Evolutionary conservation across 2,113 vertebrate species (phyloP).

Genomic region (Hippolais icterina): DNA sequence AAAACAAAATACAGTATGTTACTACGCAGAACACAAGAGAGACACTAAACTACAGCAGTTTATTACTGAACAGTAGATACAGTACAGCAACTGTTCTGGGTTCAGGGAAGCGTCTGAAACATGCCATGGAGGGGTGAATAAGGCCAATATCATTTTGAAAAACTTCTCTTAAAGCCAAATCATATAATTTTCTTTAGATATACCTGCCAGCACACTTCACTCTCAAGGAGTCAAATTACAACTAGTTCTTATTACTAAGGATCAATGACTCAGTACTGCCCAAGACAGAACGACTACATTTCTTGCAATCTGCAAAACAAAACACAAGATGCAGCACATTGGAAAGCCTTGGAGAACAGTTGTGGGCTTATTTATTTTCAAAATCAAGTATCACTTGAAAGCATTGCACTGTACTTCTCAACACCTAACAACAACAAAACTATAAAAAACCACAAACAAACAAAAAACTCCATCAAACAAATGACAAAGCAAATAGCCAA

Average conservation of each 20-base stretch:
- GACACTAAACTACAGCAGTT: not conserved
- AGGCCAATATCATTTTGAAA: not conserved
- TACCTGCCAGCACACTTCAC: not conserved
- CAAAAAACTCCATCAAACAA: not conserved
- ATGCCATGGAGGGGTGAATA: not conserved
- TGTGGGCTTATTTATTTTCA: not conserved
- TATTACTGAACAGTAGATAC: not conserved
- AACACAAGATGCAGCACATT: not conserved
- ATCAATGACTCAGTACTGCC: not conserved
- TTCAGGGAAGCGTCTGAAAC: not conserved
- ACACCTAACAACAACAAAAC: not conserved
- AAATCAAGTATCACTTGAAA: not conserved
- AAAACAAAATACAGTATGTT: not conserved
- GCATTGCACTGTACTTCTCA: not conserved
- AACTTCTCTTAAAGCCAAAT: not conserved
- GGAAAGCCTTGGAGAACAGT: not conserved
- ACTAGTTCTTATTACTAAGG: not conserved
- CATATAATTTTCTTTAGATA: not conserved
- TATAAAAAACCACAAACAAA: not conserved
- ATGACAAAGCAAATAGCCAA: not conserved
- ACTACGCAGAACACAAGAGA: not conserved
- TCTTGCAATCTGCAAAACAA: not conserved
- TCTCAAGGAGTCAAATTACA: not conserved
- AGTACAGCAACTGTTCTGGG: not conserved
- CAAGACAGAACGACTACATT: not conserved